Base-by-base conservation (phyloP, 2,888 invertebrate genomes). In the Archaeoteleia sp. region DNA sequence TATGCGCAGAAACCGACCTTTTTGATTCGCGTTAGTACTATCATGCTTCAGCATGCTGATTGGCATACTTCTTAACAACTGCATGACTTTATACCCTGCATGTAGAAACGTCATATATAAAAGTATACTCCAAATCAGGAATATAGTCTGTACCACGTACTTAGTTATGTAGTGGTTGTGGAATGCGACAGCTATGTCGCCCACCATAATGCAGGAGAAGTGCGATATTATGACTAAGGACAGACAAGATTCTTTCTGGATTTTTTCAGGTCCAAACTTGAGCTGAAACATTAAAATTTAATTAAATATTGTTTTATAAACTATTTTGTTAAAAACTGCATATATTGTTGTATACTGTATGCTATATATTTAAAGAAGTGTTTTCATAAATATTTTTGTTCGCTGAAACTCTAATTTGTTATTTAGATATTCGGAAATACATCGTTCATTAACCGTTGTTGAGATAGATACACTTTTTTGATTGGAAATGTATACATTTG, bases 21-120 rank as follows among this genome's bases (percentile, higher is more conserved):
- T 87, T 55, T 85, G 86, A 77, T 85, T 81, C 9, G 78, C 76
- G 65, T 81, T 80, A 20, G 81, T 77, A 61, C 79, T 83, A 57
- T 86, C 86, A 45, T 86, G 77, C 39, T 82, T 83, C 12, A 86
- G 75, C 74, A 86, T 80, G 37, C 82, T 84, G 67, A 79, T 80
- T 25, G 88, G 87, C 77, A 87, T 83, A 55, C 83, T 83, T 68
- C 79, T 77, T 13, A 88, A 77, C 30, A 87, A 78, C 43, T 83
- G 75, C 75, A 87, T 86, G 51, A 88, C 85, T 71, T 86, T 85
- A 75, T 87, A 86, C 20, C 88, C 88, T 37, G 88, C 87, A 69
- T 88, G 87, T 20, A 89, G 85, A 74, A 89, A 89, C n/a, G 85
- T 86, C 40, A 86, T 79, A 73, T 88, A 88, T 49, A 89, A 82